A percentile compares a stretch with the other conserved stretches of the same genome.
Conservation (phyloP, 1,140 invertebrate species). For the Portunus trituberculatus region DNA sequence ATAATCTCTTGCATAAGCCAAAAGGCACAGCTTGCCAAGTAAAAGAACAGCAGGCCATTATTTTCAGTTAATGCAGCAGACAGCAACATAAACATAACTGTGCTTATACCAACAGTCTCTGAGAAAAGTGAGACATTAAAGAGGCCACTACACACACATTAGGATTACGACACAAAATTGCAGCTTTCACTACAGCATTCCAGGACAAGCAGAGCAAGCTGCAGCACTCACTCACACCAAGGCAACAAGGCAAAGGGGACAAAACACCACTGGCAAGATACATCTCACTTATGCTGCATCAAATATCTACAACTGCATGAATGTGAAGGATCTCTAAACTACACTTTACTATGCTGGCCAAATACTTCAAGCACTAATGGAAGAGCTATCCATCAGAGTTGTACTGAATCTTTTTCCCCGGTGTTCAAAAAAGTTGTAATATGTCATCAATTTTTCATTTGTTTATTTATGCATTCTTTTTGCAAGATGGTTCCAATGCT, state of each 20-base stretch:
- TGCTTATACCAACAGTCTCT: not conserved
- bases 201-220: not conserved
- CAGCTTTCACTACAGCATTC: not conserved
- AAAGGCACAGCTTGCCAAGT: not conserved
- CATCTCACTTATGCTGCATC: no score
- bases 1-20: not conserved
- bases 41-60: not conserved
- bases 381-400: no score
- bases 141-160: not conserved
- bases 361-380: no score
- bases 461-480: no score
- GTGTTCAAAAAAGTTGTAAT: no score
- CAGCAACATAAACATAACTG: not conserved
- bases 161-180: not conserved
- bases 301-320: no score
- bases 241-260: not conserved
- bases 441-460: no score
- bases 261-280: no score
- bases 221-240: not conserved
- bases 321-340: no score
- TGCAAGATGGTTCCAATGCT: no score
- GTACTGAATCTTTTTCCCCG: no score
- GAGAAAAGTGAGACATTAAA: not conserved
- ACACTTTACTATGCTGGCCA: no score
- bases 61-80: not conserved